A percentile compares a stretch with the other conserved stretches of the same genome.
phyloP scores from a whole-genome alignment of 1,140 invertebrate genomes.

The Stegodyphus mimosarum region DNA sequence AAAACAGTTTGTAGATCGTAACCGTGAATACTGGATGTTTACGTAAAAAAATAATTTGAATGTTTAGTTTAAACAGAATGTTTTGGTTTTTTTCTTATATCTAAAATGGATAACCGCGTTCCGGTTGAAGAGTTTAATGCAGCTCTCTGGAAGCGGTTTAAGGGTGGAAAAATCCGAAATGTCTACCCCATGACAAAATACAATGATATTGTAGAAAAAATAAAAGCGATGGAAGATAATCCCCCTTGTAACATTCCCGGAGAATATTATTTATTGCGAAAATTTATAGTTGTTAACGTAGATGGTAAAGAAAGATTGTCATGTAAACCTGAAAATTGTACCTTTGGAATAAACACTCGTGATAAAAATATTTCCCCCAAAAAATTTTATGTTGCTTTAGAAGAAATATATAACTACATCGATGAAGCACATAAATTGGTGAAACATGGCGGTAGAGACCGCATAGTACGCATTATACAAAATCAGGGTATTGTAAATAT shows the following conservation, averaged over 20 bases:
- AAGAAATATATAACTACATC: conserved; percentile 48
- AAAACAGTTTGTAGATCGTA: no score
- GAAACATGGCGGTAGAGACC: conserved; percentile 45
- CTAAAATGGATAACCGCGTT: conserved; percentile 14
- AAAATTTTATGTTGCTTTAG: conserved; percentile 49
- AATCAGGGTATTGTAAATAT: conserved; percentile 47
- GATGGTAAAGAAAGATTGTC: conserved; percentile 44
- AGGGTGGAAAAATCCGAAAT: conserved; percentile 51
- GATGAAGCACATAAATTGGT: conserved; percentile 46
- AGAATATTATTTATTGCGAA: conserved; percentile 48
- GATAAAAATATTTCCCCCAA: not conserved
- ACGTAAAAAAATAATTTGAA: no score
- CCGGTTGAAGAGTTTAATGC: conserved; percentile 48
- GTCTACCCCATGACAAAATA: conserved; percentile 51
- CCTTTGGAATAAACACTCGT: conserved; percentile 1
- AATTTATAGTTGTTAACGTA: conserved; percentile 45
- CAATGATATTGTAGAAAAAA: conserved; percentile 53
- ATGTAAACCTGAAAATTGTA: conserved; percentile 36
- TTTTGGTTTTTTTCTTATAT: not conserved
- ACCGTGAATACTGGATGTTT: no score
- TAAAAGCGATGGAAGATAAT: conserved; percentile 43
- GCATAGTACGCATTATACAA: conserved; percentile 39
- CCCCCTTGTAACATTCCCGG: conserved; percentile 49
- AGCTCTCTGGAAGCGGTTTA: conserved; percentile 44
- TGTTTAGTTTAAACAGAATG: no score